Evolutionary conservation across 2,113 vertebrate species (phyloP).

Genomic region (Phalacrocorax carbo): DNA sequence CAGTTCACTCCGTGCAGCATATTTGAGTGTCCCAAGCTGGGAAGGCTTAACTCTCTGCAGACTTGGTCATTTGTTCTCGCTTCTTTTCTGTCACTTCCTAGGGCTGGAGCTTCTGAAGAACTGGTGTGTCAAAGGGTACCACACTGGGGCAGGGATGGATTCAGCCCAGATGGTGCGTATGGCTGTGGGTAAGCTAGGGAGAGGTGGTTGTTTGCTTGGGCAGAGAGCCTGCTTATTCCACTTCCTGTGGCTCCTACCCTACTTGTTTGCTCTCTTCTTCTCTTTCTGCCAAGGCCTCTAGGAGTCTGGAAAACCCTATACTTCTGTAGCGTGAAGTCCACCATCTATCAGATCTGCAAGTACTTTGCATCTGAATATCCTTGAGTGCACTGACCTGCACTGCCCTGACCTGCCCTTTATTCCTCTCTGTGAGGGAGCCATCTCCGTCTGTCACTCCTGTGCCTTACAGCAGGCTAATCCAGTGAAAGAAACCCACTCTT

Average conservation of each 20-base stretch:
- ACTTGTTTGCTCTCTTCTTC: neutral
- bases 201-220: neutral
- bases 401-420: neutral
- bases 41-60: neutral
- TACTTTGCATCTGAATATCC: neutral
- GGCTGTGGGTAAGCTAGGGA: neutral
- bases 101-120: conserved; percentile 78
- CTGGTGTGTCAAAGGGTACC: conserved; percentile 78
- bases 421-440: neutral
- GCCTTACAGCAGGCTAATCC: neutral
- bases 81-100: conserved; percentile 23
- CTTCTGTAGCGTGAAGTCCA: neutral
- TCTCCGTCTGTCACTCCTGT: neutral
- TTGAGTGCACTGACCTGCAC: neutral
- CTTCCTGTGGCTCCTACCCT: neutral
- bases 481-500: conserved; percentile 19
- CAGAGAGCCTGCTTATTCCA: neutral
- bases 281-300: neutral
- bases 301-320: neutral
- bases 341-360: neutral
- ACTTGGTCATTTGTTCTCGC: neutral
- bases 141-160: conserved; percentile 53
- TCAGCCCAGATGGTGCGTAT: conserved; percentile 69
- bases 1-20: neutral
- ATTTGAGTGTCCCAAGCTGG: neutral